Evolutionary conservation across 2,888 invertebrate species (phyloP).

Genomic region (Mantis religiosa): DNA sequence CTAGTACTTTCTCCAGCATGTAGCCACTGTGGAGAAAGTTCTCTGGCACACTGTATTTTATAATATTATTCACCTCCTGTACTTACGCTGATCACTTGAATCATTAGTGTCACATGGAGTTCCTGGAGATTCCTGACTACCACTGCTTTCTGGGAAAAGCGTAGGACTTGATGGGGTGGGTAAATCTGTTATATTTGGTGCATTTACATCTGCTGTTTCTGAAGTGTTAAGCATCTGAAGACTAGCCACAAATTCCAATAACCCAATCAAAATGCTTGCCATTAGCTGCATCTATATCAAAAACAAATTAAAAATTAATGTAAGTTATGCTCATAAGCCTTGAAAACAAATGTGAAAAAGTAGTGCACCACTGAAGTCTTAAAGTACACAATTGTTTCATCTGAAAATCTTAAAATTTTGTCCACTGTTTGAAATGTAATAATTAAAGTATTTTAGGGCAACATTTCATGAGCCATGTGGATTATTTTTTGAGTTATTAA

Average conservation of each 20-base stretch:
- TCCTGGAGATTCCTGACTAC: conserved; percentile 20
- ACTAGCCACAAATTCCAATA: conserved; percentile 15
- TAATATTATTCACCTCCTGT: neutral
- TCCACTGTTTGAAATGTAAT: too few relatives aligned
- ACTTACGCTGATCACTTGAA: conserved; percentile 13
- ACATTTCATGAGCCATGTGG: too few relatives aligned
- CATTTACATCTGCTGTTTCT: neutral
- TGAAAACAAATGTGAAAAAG: too few relatives aligned
- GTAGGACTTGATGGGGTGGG: conserved; percentile 22
- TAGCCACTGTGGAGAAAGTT: too few relatives aligned
- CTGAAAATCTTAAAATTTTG: too few relatives aligned
- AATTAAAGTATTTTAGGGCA: too few relatives aligned
- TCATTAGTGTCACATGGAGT: conserved; percentile 8
- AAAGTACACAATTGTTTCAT: too few relatives aligned
- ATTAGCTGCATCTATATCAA: conserved; percentile 11
- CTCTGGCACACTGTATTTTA: too few relatives aligned
- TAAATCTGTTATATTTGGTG: neutral
- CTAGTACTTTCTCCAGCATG: too few relatives aligned
- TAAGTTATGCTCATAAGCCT: too few relatives aligned
- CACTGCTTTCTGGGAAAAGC: conserved; percentile 22
- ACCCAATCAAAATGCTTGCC: conserved; percentile 1
- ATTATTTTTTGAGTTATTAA: too few relatives aligned
- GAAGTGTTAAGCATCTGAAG: neutral
- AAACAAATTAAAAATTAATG: neutral
- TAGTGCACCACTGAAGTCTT: too few relatives aligned